phyloP scores from a whole-genome alignment of 2,113 vertebrate genomes.

The Pedionomus torquatus region DNA sequence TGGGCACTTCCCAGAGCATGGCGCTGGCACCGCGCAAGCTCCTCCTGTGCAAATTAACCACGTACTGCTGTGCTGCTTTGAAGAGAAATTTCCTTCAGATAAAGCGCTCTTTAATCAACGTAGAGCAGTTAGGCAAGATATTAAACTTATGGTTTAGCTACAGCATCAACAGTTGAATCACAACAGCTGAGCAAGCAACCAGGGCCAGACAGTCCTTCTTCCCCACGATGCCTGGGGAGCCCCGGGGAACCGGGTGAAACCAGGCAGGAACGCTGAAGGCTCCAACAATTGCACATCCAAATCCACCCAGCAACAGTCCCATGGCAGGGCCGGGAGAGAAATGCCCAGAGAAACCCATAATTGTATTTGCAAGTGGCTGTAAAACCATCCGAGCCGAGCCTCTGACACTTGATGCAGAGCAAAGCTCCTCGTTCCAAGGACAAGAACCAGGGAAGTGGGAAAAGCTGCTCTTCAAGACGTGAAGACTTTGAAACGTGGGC shows the following conservation, averaged over 20 bases:
- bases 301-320: not conserved
- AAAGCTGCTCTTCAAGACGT: not conserved
- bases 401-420: not conserved
- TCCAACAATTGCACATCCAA: not conserved
- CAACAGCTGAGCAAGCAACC: not conserved
- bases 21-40: not conserved
- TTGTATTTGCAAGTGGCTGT: not conserved
- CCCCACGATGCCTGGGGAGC: not conserved
- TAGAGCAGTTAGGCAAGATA: not conserved
- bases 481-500: not conserved
- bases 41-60: not conserved
- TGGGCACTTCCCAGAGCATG: not conserved
- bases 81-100: not conserved
- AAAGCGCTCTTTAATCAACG: not conserved
- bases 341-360: not conserved
- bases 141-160: not conserved
- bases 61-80: not conserved
- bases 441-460: not conserved
- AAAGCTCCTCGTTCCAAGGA: not conserved
- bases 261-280: not conserved
- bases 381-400: not conserved
- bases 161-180: conserved; percentile 37
- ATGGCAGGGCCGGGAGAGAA: not conserved
- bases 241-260: not conserved
- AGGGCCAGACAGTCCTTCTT: not conserved